These are phyloP conservation scores for Spongia lamella DNA, from an alignment of 37 sponge, comb jelly and placozoan genomes.

Conservation along the genomic window DNA sequence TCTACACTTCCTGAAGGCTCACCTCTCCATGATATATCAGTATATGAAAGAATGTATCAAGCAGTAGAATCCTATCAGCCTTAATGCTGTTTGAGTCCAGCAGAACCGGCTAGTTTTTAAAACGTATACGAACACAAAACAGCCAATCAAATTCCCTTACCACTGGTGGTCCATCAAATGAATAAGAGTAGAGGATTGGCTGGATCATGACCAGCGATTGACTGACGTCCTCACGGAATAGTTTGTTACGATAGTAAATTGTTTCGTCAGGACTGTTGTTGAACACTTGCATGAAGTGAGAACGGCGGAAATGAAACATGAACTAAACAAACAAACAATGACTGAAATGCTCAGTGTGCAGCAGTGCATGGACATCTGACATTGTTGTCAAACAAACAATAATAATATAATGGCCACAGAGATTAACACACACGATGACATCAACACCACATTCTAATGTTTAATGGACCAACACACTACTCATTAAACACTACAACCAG, in stretches of 20 bases:
- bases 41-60: constrained; percentile 98
- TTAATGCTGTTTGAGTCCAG: constrained; percentile 94
- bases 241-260: constrained; percentile 95
- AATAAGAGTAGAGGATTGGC: constrained; percentile 95
- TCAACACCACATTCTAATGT: too few relatives aligned
- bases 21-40: constrained; percentile 98
- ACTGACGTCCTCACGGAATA: constrained; percentile 89
- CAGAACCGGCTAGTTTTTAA: constrained; percentile 81
- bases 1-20: not conserved
- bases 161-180: constrained; percentile 96
- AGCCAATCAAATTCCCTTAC: constrained; percentile 36
- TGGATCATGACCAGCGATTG: constrained; percentile 95
- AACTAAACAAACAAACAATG: constrained; percentile 68
- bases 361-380: too few relatives aligned
- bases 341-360: too few relatives aligned
- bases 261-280: constrained; percentile 99
- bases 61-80: constrained; percentile 89
- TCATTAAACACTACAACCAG: too few relatives aligned
- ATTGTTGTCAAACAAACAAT: too few relatives aligned
- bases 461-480: too few relatives aligned
- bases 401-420: too few relatives aligned
- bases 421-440: too few relatives aligned
- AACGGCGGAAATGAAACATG: constrained; percentile 97
- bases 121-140: not conserved
- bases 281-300: constrained; percentile 97